Base-by-base conservation (phyloP, 2,888 invertebrate genomes). In the Cheilosia urbana region DNA sequence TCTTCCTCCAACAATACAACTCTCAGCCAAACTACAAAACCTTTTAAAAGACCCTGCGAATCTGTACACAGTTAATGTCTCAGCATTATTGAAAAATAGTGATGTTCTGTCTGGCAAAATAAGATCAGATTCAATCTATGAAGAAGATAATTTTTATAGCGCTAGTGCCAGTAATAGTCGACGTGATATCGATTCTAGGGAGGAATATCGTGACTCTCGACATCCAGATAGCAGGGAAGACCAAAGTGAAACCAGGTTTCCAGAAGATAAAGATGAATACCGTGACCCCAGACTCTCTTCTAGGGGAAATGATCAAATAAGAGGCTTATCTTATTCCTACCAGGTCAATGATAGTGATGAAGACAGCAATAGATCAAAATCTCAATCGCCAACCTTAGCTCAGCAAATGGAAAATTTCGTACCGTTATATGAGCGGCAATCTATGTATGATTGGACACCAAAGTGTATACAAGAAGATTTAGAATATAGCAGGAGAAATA, bases 371-470 rank as follows among this genome's bases (percentile, higher is more conserved):
- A 55, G 60, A 42, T 75, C 75, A 19, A 34, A 55, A 63, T 81
- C 80, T 53, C 55, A 34, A 66, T 91, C 91, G 15, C 89, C 88
- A 66, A 88, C 89, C 1, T 87, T 88, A 2, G 90, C 90, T 0
- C 90, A 90, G 37, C 91, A 90, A 4, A 90, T 89, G 24, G 88
- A 89, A 34, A 60, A 49, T 21, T 55, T 60, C 13, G 75, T 60
- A 34, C 89, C 89, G 0, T 69, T 88, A 0, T 92, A 92, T 42
- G 87, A 88, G 7, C 90, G 92, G 17, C 47, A 83, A 4, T 89
- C 91, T 13, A 91, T 92, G 88, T 92, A 92, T 58, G 92, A 92
- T 77, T 90, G 87, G 49, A 89, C 89, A 0, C 85, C 76, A 30
- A 77, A 76, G 53, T 77, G 83, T 6, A 88, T 88, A 19, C 88